Evolutionary conservation across 2,113 vertebrate genomes (phyloP), one percentile per base, ranked within the genome.

Genomic region (Oncorhynchus tshawytscha): DNA sequence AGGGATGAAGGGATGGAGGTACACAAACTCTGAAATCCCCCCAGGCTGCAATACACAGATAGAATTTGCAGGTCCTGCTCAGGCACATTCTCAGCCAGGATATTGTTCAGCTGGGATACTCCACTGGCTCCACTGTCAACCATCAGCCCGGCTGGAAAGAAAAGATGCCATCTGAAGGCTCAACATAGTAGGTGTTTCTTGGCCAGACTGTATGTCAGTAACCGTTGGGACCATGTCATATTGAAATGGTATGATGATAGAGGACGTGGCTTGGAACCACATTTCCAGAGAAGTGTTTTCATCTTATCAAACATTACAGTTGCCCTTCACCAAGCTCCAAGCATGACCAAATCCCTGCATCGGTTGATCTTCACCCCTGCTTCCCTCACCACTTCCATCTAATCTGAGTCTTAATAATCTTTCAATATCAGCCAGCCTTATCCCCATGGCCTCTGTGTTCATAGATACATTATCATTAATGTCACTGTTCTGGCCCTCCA

Each of bases 1-100:
- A 31, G 65, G 67, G 67, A 45, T 68, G 67, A 34, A 68, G 29
- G 18, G 31, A 39, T 45, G 67, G 67, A 68, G 67, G 31, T 27
- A 62, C 59, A 22, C 54, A 57, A 62, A 22, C 59, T 16, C n/a
- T 22, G 18, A 22, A 62, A 62, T 5, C 59, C 59, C 59, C 59
- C 18, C 18, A 60, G 59, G 22, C 59, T 60, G 59, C 18, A 60
- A 20, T 22, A 22, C 22, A 22, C 39, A 39, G 8, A 39, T 39
- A 2, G 8, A 39, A 39, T 39, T 39, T 39, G 8, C 39, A 39
- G 39, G 39, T 39, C 39, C 51, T 39, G 39, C 39, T 39, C 39
- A 2, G 39, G 39, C 39, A 39, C 51, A 57, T 57, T 57, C 18
- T 57, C 39, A 9, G 39, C 39, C 39, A 39, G 39, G 8, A 39